Conservation (phyloP, 1,140 invertebrate species). For the Arion vulgaris region DNA sequence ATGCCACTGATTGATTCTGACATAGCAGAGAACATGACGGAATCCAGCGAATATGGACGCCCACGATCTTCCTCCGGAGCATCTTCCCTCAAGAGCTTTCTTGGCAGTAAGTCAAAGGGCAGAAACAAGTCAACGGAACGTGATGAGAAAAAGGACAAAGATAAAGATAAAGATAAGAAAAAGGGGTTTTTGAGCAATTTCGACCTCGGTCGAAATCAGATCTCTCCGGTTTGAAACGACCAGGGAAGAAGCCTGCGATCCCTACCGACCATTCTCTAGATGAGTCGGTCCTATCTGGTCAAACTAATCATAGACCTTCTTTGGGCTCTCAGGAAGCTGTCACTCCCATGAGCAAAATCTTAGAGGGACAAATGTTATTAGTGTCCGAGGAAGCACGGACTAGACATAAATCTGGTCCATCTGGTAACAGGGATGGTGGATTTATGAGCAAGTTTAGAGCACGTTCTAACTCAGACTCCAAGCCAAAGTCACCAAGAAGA, state of each 20-base stretch:
- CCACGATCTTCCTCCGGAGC: conserved; percentile 58
- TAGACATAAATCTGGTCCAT: conserved; percentile 60
- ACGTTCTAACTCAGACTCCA: conserved; percentile 67
- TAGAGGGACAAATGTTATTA: conserved; percentile 58
- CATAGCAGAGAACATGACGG: conserved; percentile 46
- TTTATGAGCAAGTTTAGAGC: conserved; percentile 64
- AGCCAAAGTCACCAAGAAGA: conserved; percentile 45
- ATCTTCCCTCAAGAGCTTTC: conserved; percentile 59
- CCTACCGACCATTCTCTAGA: conserved; percentile 63
- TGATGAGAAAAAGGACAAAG: conserved; percentile 67
- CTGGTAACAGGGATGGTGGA: conserved; percentile 34
- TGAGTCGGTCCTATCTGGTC: conserved; percentile 46
- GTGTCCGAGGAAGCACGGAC: conserved; percentile 16
- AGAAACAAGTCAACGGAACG: conserved; percentile 75
- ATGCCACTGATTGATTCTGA: conserved; percentile 69
- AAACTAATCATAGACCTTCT: neutral
- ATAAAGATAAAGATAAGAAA: conserved; percentile 69
- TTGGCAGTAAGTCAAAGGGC: conserved; percentile 62
- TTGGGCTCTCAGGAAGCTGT: conserved; percentile 27
- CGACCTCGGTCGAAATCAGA: conserved; percentile 86
- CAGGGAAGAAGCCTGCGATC: conserved; percentile 54
- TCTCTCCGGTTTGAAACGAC: conserved; percentile 71
- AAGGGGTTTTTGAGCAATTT: conserved; percentile 86
- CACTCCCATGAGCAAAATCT: conserved; percentile 60
- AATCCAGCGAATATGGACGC: conserved; percentile 51